Conservation (phyloP, 2,888 invertebrate species). For the Drosophila prostipennis region DNA sequence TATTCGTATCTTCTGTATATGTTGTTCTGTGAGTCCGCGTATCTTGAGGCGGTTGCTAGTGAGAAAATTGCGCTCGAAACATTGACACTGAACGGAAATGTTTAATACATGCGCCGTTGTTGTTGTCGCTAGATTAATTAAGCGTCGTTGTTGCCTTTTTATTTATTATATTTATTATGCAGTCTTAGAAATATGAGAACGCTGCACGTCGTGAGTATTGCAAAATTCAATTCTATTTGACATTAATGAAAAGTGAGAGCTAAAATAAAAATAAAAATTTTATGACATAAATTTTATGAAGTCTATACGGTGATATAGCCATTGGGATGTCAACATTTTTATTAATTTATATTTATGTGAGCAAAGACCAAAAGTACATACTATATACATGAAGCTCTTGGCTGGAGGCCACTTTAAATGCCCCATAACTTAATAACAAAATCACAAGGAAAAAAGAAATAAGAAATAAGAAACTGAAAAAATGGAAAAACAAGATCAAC, state of each 20-base stretch:
- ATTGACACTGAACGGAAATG: conserved; percentile 84
- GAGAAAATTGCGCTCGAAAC: conserved; percentile 78
- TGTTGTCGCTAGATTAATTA: conserved; percentile 73
- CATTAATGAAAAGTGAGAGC: conserved; percentile 38
- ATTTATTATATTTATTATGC: conserved; percentile 47
- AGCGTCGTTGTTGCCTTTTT: conserved; percentile 56
- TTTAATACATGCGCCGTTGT: conserved; percentile 81
- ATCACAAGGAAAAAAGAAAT: conserved; percentile 21
- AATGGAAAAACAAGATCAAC: conserved; percentile 20
- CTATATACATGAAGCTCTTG: conserved; percentile 45
- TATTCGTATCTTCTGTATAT: background rate
- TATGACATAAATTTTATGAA: conserved; percentile 31
- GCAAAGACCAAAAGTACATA: conserved; percentile 11
- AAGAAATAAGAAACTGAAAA: conserved; percentile 11
- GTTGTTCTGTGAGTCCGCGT: conserved; percentile 40
- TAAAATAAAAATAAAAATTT: conserved; percentile 22
- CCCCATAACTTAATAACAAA: conserved; percentile 59
- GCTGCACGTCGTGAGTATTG: conserved; percentile 12
- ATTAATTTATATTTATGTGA: conserved; percentile 39
- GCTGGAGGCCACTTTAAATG: conserved; percentile 53
- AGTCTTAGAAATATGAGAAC: conserved; percentile 54
- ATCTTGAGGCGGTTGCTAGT: conserved; percentile 50
- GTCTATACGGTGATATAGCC: conserved; percentile 41
- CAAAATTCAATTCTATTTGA: conserved; percentile 34
- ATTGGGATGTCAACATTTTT: conserved; percentile 46